These are phyloP conservation scores for Thamnophis elegans DNA, from an alignment of 2,797 vertebrate genomes.

Conservation along the genomic window DNA sequence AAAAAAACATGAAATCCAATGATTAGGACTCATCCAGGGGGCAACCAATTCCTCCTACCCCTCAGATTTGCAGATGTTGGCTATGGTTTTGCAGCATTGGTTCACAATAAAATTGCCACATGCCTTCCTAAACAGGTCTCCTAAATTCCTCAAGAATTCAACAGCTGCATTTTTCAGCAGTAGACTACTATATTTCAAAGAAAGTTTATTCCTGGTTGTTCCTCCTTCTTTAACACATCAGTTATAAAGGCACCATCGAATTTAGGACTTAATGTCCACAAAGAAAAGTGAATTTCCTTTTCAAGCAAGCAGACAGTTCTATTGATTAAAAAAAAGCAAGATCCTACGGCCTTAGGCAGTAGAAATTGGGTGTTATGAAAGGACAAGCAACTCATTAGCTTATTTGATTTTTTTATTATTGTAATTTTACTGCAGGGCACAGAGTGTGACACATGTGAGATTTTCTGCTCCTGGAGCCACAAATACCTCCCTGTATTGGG, in stretches of 20 bases:
- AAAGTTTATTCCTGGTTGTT: neutral
- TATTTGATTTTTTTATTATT: neutral
- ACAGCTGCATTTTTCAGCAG: neutral
- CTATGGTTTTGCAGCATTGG: neutral
- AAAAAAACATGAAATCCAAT: neutral
- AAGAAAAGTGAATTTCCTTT: slow-evolving; percentile 11
- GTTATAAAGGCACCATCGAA: neutral
- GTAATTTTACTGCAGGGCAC: neutral
- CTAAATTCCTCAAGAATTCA: neutral
- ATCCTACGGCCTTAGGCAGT: neutral
- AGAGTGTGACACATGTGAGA: neutral
- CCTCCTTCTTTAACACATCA: neutral
- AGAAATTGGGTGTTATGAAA: neutral
- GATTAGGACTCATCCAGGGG: neutral
- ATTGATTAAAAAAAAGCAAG: neutral
- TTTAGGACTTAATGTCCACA: neutral
- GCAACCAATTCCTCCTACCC: neutral
- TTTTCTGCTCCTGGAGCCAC: neutral
- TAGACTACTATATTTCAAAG: neutral
- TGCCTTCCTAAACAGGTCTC: neutral
- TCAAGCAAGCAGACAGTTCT: neutral
- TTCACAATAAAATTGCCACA: neutral
- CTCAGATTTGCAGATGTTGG: neutral
- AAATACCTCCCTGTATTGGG: neutral
- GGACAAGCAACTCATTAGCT: neutral